Conservation (phyloP, 2,797 vertebrate species). For the Acipenser oxyrinchus region DNA sequence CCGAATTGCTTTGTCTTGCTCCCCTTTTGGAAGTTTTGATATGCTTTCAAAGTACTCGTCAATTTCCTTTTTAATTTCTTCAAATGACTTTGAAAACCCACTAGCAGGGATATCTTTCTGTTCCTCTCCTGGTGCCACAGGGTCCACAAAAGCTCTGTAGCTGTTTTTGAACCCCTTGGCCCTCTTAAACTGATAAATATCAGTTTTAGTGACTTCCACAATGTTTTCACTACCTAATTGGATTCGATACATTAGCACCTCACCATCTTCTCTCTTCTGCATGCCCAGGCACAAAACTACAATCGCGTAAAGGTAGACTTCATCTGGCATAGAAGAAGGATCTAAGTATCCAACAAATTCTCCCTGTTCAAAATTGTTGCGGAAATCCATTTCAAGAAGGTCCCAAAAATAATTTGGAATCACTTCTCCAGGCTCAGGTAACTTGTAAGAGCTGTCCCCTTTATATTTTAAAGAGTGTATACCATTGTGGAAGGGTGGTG, state of each 20-base stretch:
- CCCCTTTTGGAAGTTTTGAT: slow-evolving; percentile 22
- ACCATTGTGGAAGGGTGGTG: no score
- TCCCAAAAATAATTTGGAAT: slow-evolving; percentile 33
- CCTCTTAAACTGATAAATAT: slow-evolving; percentile 34
- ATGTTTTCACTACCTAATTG: slow-evolving; percentile 21
- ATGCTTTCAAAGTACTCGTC: slow-evolving; percentile 24
- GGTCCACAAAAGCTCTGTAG: slow-evolving; percentile 28
- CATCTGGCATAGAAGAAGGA: slow-evolving; percentile 6
- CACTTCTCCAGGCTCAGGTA: slow-evolving; percentile 28
- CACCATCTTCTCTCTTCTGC: neutral
- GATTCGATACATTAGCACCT: slow-evolving; percentile 20
- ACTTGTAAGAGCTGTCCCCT: neutral
- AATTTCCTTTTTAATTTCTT: slow-evolving; percentile 28
- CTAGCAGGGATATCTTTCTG: neutral
- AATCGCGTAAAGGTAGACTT: slow-evolving; percentile 25
- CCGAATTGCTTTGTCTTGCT: slow-evolving; percentile 26
- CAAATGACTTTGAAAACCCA: slow-evolving; percentile 17
- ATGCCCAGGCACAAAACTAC: slow-evolving; percentile 23
- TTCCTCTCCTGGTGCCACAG: neutral
- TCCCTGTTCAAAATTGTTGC: slow-evolving; percentile 22
- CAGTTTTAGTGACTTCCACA: slow-evolving; percentile 22
- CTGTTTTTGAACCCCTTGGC: neutral
- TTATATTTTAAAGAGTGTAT: slow-evolving; percentile 13
- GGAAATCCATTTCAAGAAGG: slow-evolving; percentile 34
- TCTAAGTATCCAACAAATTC: slow-evolving; percentile 34